Conservation (phyloP, 2,888 invertebrate genomes). For the Mythimna lalbum region DNA sequence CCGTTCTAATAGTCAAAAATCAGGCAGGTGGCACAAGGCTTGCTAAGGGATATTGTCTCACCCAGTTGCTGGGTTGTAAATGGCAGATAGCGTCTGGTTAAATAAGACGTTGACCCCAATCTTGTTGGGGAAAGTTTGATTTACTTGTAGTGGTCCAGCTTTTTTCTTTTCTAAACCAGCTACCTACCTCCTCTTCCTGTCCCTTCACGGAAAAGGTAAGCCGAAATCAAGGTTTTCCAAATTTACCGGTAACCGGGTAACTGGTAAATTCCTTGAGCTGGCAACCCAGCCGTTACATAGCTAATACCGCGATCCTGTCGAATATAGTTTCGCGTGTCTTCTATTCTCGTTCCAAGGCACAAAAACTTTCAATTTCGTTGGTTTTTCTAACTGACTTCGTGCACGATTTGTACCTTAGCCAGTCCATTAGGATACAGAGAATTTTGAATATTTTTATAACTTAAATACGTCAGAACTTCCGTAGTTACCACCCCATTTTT, state of each 20-base stretch:
- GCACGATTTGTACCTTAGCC: conserved; percentile 43
- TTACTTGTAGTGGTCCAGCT: too few relatives aligned
- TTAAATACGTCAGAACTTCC: not conserved
- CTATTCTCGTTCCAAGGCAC: conserved; percentile 45
- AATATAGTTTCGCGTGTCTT: conserved; percentile 54
- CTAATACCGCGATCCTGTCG: conserved; percentile 41
- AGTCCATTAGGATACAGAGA: conserved; percentile 8
- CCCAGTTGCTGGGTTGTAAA: too few relatives aligned
- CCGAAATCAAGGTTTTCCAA: too few relatives aligned
- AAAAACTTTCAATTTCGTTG: conserved; percentile 57
- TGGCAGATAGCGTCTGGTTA: too few relatives aligned
- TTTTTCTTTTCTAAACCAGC: too few relatives aligned
- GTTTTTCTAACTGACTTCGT: conserved; percentile 51
- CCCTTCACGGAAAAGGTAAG: too few relatives aligned
- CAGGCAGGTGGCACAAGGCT: too few relatives aligned
- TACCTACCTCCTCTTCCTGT: too few relatives aligned
- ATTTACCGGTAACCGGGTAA: not conserved
- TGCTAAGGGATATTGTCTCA: too few relatives aligned
- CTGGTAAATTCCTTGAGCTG: conserved; percentile 2
- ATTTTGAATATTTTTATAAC: conserved; percentile 6
- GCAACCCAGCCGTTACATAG: conserved; percentile 37
- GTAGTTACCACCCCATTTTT: not conserved
- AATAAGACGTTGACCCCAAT: too few relatives aligned
- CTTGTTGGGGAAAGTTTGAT: too few relatives aligned
- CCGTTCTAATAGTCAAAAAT: too few relatives aligned